Percentiles rank a stretch among this genome's conserved stretches.
These are phyloP conservation scores for Cryptoprocta ferox DNA, from an alignment of 2,797 vertebrate genomes.

Conservation along the genomic window DNA sequence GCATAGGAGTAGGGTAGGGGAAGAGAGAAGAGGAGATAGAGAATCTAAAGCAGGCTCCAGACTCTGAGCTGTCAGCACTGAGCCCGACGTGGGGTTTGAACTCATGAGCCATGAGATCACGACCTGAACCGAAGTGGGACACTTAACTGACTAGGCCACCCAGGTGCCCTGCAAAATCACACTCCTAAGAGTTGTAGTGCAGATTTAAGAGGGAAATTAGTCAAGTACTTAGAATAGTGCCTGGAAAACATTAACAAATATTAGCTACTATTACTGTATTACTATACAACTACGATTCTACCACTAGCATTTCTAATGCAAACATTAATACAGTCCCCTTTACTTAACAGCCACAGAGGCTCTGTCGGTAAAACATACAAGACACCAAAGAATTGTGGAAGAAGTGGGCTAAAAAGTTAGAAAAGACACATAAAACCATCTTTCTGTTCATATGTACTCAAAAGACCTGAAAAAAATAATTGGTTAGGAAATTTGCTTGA, in stretches of 20 bases:
- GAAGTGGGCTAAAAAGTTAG: not conserved
- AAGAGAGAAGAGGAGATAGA: too few species aligned
- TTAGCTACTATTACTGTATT: not conserved
- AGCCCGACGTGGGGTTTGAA: too few species aligned
- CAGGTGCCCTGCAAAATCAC: not conserved
- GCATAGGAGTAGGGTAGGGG: too few species aligned
- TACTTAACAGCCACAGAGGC: not conserved
- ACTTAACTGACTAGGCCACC: too few species aligned
- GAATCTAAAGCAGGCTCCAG: too few species aligned
- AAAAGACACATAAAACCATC: not conserved
- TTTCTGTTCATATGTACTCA: not conserved
- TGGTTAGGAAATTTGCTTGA: not conserved
- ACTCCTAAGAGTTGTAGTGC: not conserved
- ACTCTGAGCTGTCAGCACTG: too few species aligned
- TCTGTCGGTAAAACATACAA: not conserved
- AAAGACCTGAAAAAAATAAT: not conserved
- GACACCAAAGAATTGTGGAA: not conserved
- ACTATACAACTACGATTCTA: not conserved
- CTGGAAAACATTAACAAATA: not conserved
- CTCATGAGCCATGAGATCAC: too few species aligned
- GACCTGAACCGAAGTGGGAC: too few species aligned
- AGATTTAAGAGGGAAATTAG: not conserved
- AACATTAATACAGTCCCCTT: not conserved
- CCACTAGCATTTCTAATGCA: not conserved
- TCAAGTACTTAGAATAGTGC: not conserved